Conservation (phyloP, 2,888 invertebrate species). For the Ophonus ardosiacus region DNA sequence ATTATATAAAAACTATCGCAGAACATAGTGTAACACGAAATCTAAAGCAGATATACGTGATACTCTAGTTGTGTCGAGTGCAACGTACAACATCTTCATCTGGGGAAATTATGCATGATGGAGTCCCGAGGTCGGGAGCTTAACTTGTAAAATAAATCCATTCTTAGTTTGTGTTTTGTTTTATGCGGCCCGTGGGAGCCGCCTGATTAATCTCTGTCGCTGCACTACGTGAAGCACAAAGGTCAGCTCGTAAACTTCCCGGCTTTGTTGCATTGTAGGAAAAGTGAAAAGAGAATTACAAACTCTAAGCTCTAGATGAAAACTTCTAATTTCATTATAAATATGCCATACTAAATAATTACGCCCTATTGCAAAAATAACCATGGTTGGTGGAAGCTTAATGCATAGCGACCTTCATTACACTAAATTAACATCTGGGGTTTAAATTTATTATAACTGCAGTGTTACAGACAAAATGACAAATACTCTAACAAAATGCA, state of each 20-base stretch:
- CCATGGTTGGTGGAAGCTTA: not conserved
- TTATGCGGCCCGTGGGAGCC: conserved; percentile 69
- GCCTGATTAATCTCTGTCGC: conserved; percentile 70
- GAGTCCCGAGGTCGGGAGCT: conserved; percentile 54
- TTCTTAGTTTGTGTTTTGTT: conserved; percentile 70
- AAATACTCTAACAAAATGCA: too few species aligned
- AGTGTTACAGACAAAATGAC: too few species aligned
- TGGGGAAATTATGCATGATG: conserved; percentile 62
- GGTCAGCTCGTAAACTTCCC: conserved; percentile 13
- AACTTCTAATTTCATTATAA: not conserved
- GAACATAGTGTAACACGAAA: too few species aligned
- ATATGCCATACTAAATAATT: not conserved
- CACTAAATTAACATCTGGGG: not conserved
- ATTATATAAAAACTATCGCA: not conserved
- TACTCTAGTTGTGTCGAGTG: not conserved
- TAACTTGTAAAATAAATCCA: conserved; percentile 70
- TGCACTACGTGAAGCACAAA: conserved; percentile 49
- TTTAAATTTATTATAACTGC: not conserved
- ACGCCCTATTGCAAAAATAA: not conserved
- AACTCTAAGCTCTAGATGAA: not conserved
- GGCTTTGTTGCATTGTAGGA: conserved; percentile 10
- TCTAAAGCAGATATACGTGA: too few species aligned
- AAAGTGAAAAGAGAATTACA: conserved; percentile 12
- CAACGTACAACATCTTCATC: conserved; percentile 43
- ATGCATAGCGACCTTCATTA: not conserved